Conservation (phyloP, 2,113 vertebrate genomes). For the Nerophis ophidion region DNA sequence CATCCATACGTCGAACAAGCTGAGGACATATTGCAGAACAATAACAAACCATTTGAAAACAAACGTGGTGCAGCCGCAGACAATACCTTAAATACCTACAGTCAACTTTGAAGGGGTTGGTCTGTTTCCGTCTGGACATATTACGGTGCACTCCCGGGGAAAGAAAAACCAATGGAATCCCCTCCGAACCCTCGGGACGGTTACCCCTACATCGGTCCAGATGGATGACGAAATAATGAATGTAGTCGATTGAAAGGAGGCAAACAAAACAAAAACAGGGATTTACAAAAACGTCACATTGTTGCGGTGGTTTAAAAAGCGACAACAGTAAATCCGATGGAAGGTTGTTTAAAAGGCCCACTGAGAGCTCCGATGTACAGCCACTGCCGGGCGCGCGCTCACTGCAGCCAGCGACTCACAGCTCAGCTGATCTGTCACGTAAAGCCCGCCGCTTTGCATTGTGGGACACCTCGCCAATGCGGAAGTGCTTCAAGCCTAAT, state of each 20-base stretch:
- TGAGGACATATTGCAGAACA: too few species aligned
- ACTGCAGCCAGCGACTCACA: slow-evolving; percentile 63
- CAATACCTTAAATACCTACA: slow-evolving; percentile 75
- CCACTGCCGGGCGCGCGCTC: slow-evolving; percentile 42
- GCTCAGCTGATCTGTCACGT: slow-evolving; percentile 60
- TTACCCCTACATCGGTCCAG: slow-evolving; percentile 37
- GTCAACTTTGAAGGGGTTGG: slow-evolving; percentile 80
- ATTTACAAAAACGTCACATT: slow-evolving; percentile 45
- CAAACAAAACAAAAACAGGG: background rate
- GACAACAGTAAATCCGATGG: slow-evolving; percentile 15
- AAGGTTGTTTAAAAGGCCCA: slow-evolving; percentile 15
- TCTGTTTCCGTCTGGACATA: slow-evolving; percentile 81
- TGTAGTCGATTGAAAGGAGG: background rate
- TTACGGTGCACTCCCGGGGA: slow-evolving; percentile 57
- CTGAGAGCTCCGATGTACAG: slow-evolving; percentile 48
- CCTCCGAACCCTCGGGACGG: slow-evolving; percentile 45
- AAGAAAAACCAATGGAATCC: slow-evolving; percentile 36
- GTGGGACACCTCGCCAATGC: slow-evolving; percentile 54
- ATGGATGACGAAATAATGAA: slow-evolving; percentile 23
- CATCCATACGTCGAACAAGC: too few species aligned
- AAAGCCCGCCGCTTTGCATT: slow-evolving; percentile 57
- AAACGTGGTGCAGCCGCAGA: slow-evolving; percentile 27
- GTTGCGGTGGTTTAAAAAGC: slow-evolving; percentile 14
- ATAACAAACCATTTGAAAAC: background rate
- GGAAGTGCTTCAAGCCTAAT: background rate